phyloP scores from a whole-genome alignment of 2,113 vertebrate genomes.

The Candoia aspera region DNA sequence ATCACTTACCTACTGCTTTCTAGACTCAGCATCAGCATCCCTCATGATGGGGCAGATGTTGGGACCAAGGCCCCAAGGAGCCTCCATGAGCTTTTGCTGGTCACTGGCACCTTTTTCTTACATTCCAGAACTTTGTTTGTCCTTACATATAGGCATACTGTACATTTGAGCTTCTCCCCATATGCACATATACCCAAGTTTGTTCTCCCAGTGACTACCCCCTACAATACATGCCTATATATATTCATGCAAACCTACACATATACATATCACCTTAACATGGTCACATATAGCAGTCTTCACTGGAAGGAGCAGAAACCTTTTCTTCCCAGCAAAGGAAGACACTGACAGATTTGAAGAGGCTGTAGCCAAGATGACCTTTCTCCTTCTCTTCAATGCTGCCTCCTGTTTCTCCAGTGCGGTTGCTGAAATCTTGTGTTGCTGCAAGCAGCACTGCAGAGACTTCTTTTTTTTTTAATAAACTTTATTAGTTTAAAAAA shows the following conservation, averaged over 20 bases:
- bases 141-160: background rate
- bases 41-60: no score
- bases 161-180: background rate
- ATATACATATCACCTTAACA: background rate
- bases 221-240: background rate
- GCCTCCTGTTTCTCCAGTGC: background rate
- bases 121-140: background rate
- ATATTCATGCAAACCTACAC: background rate
- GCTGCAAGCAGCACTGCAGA: background rate
- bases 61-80: no score
- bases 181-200: background rate
- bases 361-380: background rate
- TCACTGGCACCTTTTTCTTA: background rate
- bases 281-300: background rate
- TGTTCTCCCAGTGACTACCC: background rate
- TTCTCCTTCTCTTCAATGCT: background rate
- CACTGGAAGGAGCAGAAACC: background rate
- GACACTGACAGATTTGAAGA: background rate
- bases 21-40: no score
- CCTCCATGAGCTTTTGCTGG: background rate
- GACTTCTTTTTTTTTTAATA: no score
- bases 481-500: no score
- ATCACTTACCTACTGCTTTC: no score
- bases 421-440: background rate
- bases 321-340: background rate